Conservation (phyloP, 2,888 invertebrate genomes). For the Phanerotoma sp. region DNA sequence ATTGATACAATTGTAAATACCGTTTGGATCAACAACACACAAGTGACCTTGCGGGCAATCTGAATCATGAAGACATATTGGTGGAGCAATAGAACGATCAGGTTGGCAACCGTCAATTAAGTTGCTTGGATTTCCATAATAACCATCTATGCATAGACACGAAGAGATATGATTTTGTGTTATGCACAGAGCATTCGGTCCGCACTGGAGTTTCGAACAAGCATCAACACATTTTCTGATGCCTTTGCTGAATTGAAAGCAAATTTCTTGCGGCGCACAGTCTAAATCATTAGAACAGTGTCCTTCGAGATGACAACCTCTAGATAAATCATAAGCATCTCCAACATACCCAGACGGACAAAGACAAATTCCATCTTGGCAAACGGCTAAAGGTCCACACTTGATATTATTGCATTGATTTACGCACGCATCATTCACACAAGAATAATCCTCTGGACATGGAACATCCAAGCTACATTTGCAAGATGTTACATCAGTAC, state of each 20-base stretch:
- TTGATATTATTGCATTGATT: slow-evolving; percentile 74
- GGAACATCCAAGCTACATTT: slow-evolving; percentile 70
- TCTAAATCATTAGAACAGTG: slow-evolving; percentile 81
- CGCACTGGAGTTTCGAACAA: slow-evolving; percentile 85
- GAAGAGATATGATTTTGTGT: slow-evolving; percentile 82
- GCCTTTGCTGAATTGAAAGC: slow-evolving; percentile 80
- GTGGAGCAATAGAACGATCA: slow-evolving; percentile 62
- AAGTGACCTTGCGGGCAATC: slow-evolving; percentile 74
- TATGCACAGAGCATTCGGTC: slow-evolving; percentile 85
- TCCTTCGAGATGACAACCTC: slow-evolving; percentile 73
- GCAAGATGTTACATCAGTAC: slow-evolving; percentile 70
- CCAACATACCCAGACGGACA: slow-evolving; percentile 80
- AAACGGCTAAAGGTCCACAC: slow-evolving; percentile 81
- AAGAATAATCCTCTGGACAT: slow-evolving; percentile 76
- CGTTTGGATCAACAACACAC: slow-evolving; percentile 67
- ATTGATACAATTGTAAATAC: slow-evolving; percentile 71
- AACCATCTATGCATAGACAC: slow-evolving; percentile 83
- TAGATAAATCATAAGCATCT: slow-evolving; percentile 69
- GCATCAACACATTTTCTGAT: slow-evolving; percentile 82
- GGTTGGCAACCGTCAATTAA: slow-evolving; percentile 77
- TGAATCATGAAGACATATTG: slow-evolving; percentile 64
- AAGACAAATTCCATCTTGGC: slow-evolving; percentile 76
- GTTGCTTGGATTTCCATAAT: slow-evolving; percentile 80
- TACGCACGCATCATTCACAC: slow-evolving; percentile 72
- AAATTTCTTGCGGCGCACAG: slow-evolving; percentile 82